Base-by-base conservation (phyloP, 2,888 invertebrate genomes). In the Druceiella hillmani region DNA sequence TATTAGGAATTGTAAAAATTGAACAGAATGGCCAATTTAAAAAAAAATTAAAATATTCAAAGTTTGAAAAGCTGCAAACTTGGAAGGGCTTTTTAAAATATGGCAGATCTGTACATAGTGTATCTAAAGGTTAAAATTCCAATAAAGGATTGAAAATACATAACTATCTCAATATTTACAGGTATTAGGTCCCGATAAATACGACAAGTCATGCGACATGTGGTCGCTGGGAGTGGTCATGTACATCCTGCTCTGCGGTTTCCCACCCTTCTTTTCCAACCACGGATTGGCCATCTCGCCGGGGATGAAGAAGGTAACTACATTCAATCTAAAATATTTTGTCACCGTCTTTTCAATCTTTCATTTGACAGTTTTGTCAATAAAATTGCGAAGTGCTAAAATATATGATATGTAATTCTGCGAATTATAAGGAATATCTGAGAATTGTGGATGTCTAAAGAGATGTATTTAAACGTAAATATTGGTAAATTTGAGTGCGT, bases 171-270 rank as follows among this genome's bases (percentile, higher is more conserved):
- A 20, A 9, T 38, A 17, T 39, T 61, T 72, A 5, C 66, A 97
- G 79, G 94, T 98, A 3, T 69, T 98, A 36, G 95, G 95, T 2
- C 91, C 95, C 3, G 93, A 94, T 61, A 97, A 94, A 58, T 99
- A 98, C 60, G 98, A 98, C 69, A 97, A 94, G 61, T 94, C 94
- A 49, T 99, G 99, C 72, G 99, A 99, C 74, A 87, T 99, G 58
- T 99, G 99, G 98, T 95, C 97, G 0, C 69, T 99, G 41, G 98
- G 98, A 13, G 98, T 99, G 16, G 98, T 99, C 45, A 98, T 97
- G 93, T 99, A 99, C 63, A 99, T 99, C 55, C 69, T 99, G 74
- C 74, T 99, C 43, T 98, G 98, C 61, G 99, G 99, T 0, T 99
- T 95, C 65, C 99, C 99, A 5, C 99, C 99, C 1, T 99, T 99